phyloP scores from a whole-genome alignment of 2,797 vertebrate species.

The Podarcis siculus region DNA sequence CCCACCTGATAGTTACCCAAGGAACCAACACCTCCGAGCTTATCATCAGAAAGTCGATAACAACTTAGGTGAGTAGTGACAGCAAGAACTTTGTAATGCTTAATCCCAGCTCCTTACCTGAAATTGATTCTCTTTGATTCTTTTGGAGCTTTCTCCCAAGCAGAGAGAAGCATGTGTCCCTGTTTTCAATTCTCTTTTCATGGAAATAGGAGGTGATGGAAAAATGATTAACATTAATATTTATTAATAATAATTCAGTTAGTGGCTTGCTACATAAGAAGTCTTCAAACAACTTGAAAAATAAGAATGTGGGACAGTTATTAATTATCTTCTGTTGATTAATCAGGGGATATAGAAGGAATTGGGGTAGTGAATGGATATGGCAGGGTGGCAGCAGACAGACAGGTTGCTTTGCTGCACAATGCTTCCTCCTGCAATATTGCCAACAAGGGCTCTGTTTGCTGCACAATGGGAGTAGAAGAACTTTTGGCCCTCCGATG shows the following conservation, averaged over 20 bases:
- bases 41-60: slow-evolving; percentile 91
- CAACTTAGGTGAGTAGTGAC: slow-evolving; percentile 86
- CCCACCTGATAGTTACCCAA: slow-evolving; percentile 79
- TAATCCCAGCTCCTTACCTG: neutral
- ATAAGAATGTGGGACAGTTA: neutral
- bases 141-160: neutral
- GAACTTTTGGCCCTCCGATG: too few relatives aligned
- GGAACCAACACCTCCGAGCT: slow-evolving; percentile 84
- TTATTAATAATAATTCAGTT: neutral
- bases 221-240: neutral
- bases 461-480: too few relatives aligned
- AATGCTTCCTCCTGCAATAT: neutral
- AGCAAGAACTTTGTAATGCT: neutral
- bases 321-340: too few relatives aligned
- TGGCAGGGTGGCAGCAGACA: too few relatives aligned
- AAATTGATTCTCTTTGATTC: neutral
- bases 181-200: neutral
- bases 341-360: too few relatives aligned
- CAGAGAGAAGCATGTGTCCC: neutral
- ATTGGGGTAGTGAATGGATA: too few relatives aligned
- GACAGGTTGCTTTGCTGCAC: neutral
- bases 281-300: too few relatives aligned
- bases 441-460: neutral
- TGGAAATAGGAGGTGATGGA: neutral
- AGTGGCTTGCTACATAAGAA: too few relatives aligned